A percentile compares a stretch with the other conserved stretches of the same genome.
phyloP scores from a whole-genome alignment of 1,140 invertebrate genomes.

The Heliconius congener region DNA sequence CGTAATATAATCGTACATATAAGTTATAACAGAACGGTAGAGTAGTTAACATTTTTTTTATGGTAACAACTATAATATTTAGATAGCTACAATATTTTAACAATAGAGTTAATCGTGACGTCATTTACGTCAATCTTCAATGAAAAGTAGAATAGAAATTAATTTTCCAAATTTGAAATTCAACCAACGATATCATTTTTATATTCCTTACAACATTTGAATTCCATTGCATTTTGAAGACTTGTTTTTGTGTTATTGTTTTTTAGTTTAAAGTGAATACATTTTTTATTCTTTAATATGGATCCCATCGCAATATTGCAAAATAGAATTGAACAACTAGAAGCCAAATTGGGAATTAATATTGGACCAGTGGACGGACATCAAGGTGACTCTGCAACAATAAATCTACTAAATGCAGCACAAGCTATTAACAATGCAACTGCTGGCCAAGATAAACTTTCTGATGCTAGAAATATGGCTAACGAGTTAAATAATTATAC shows the following conservation, averaged over 20 bases:
- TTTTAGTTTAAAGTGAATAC: neutral
- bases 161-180: neutral
- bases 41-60: too few relatives aligned
- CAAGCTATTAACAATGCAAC: slow-evolving; percentile 72
- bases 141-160: neutral
- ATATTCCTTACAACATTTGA: neutral
- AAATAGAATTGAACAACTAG: slow-evolving; percentile 78
- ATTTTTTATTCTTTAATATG: slow-evolving; percentile 49
- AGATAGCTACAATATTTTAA: neutral
- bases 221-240: neutral
- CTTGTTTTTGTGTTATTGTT: neutral
- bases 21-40: too few relatives aligned
- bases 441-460: slow-evolving; percentile 72
- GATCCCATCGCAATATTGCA: slow-evolving; percentile 76
- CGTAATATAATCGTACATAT: too few relatives aligned
- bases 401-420: slow-evolving; percentile 69
- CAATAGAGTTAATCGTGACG: neutral
- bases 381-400: slow-evolving; percentile 68
- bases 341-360: slow-evolving; percentile 75
- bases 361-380: slow-evolving; percentile 55
- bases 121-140: neutral
- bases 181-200: neutral
- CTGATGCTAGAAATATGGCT: slow-evolving; percentile 67
- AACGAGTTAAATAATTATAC: slow-evolving; percentile 79
- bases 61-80: too few relatives aligned